These are phyloP conservation scores for Entelurus aequoreus DNA, from an alignment of 2,113 vertebrate species.

Conservation along the genomic window DNA sequence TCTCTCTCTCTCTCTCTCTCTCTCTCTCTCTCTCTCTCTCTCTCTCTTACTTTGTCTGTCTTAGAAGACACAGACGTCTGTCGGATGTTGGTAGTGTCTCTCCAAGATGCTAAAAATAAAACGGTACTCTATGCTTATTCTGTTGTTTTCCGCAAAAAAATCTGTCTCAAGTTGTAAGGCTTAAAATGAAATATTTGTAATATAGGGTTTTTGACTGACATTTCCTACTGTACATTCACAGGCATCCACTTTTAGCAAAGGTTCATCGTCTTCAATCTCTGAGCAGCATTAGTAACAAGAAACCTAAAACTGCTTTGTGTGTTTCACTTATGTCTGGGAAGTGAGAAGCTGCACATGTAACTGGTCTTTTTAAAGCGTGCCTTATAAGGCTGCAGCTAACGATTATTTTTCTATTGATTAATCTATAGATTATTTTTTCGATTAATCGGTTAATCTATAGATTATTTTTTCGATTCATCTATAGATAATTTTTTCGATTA, in stretches of 20 bases:
- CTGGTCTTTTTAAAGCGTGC: not conserved
- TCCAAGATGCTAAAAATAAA: not conserved
- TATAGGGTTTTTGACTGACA: not conserved
- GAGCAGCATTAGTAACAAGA: not conserved
- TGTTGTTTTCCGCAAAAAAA: not conserved
- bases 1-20: not conserved
- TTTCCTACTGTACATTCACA: not conserved
- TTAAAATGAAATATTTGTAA: not conserved
- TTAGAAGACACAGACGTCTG: constrained; percentile 1
- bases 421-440: too few relatives aligned
- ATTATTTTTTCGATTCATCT: too few relatives aligned
- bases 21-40: constrained; percentile 29
- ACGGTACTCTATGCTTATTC: too few relatives aligned
- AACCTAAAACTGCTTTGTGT: not conserved
- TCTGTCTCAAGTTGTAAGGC: not conserved
- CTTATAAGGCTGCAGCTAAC: not conserved
- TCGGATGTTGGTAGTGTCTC: constrained; percentile 10
- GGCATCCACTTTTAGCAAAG: not conserved
- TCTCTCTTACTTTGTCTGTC: not conserved
- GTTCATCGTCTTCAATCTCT: not conserved
- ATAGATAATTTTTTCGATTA: too few relatives aligned
- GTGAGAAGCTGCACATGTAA: not conserved
- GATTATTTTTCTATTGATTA: too few relatives aligned
- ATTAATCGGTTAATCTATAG: too few relatives aligned
- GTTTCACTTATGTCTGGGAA: not conserved